These are phyloP conservation scores for Stenoptilia bipunctidactyla DNA, from an alignment of 2,888 invertebrate genomes.

Conservation along the genomic window DNA sequence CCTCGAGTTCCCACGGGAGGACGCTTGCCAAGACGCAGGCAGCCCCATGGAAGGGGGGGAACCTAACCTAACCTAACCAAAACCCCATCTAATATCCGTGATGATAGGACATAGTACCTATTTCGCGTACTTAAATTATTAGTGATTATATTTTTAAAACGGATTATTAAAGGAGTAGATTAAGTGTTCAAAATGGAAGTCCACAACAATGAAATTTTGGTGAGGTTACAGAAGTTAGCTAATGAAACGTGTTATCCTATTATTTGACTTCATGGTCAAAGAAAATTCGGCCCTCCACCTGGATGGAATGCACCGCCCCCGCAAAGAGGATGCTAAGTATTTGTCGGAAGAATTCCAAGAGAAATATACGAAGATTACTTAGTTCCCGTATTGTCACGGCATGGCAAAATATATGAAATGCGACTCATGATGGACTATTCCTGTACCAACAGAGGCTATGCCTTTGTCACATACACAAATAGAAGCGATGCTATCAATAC, in stretches of 20 bases:
- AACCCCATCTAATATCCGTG: no score
- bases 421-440: slow-evolving; percentile 88
- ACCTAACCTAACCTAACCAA: no score
- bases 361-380: slow-evolving; percentile 84
- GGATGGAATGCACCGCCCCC: slow-evolving; percentile 61
- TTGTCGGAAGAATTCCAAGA: slow-evolving; percentile 83
- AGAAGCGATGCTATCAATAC: slow-evolving; percentile 75
- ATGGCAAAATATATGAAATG: slow-evolving; percentile 80
- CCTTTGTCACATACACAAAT: slow-evolving; percentile 78
- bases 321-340: slow-evolving; percentile 80
- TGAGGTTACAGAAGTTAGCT: slow-evolving; percentile 45
- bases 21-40: no score
- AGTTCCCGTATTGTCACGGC: slow-evolving; percentile 76
- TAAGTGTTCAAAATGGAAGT: no score
- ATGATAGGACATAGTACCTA: no score
- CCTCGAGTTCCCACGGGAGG: no score
- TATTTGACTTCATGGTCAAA: slow-evolving; percentile 84
- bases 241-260: slow-evolving; percentile 69
- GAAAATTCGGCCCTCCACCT: slow-evolving; percentile 78
- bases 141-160: no score
- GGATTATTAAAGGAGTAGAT: no score
- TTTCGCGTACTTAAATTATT: no score
- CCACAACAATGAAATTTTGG: no score
- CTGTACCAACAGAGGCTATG: slow-evolving; percentile 84
- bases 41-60: no score